Evolutionary conservation across 1,140 invertebrate genomes (phyloP).

Genomic region (Acromyrmex echinatior): DNA sequence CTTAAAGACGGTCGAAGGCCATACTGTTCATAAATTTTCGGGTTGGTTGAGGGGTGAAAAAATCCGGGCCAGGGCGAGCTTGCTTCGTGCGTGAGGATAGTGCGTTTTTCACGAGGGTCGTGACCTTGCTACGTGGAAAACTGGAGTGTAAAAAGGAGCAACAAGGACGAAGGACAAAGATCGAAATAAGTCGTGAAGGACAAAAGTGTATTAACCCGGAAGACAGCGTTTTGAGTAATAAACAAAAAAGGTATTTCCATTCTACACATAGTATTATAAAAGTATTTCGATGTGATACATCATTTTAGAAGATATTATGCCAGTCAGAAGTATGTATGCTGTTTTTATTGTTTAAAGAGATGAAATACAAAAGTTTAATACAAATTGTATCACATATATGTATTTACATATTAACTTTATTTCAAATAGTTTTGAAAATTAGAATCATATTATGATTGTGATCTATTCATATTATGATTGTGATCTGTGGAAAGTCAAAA

Average conservation of each 20-base stretch:
- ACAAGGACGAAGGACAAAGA: constrained; percentile 2
- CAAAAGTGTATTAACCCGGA: constrained; percentile 74
- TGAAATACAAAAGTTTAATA: neutral
- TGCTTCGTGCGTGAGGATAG: constrained; percentile 50
- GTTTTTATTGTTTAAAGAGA: neutral
- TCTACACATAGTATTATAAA: neutral
- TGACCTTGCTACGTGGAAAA: constrained; percentile 80
- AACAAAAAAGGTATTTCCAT: constrained; percentile 57
- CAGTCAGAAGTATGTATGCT: neutral
- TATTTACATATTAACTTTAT: too few relatives aligned
- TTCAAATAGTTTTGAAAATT: neutral
- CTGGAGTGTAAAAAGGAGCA: neutral
- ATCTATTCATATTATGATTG: neutral
- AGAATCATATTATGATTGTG: neutral
- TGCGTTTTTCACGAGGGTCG: constrained; percentile 69
- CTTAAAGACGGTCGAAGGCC: constrained; percentile 74
- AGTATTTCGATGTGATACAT: neutral
- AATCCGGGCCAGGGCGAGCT: constrained; percentile 40
- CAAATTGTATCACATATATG: neutral
- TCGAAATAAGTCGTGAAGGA: constrained; percentile 50
- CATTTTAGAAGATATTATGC: neutral
- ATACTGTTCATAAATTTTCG: constrained; percentile 80
- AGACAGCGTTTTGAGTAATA: constrained; percentile 68
- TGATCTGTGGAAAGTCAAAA: neutral
- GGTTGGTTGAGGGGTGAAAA: constrained; percentile 75